A percentile compares a stretch with the other conserved stretches of the same genome.
phyloP scores from a whole-genome alignment of 2,888 invertebrate species.

The Drosophila bunnanda region DNA sequence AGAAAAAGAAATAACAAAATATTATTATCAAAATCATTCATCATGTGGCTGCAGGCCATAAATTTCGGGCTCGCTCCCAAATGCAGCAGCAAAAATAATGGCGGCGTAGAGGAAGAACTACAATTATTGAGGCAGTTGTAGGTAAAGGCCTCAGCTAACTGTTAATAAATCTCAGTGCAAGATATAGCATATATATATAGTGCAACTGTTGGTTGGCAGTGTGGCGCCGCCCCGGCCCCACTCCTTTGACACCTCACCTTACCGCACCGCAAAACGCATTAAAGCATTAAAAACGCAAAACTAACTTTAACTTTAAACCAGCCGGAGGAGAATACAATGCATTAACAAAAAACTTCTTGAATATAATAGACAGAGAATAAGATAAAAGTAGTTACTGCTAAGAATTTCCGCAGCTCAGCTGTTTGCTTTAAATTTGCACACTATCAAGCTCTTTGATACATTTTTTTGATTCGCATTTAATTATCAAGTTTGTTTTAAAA shows the following conservation, averaged over 20 bases:
- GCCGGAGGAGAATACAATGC: conserved; percentile 36
- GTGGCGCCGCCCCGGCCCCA: conserved; percentile 51
- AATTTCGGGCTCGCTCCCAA: conserved; percentile 76
- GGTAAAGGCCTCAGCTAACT: conserved; percentile 68
- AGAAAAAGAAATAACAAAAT: conserved; percentile 74
- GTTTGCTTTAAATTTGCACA: conserved; percentile 41
- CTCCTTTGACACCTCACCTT: not conserved
- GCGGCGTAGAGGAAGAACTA: conserved; percentile 38
- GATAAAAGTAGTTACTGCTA: conserved; percentile 11
- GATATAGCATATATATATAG: too few relatives aligned
- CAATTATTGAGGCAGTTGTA: conserved; percentile 56
- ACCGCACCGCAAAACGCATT: conserved; percentile 20
- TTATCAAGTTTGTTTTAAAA: too few relatives aligned
- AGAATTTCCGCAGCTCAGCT: not conserved
- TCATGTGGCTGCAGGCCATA: conserved; percentile 83
- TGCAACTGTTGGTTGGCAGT: conserved; percentile 38
- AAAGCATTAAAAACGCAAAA: conserved; percentile 17
- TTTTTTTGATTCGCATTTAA: too few relatives aligned
- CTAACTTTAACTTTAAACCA: conserved; percentile 42
- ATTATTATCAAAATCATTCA: conserved; percentile 82
- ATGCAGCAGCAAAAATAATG: conserved; percentile 54
- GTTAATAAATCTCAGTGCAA: conserved; percentile 78
- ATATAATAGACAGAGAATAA: conserved; percentile 11
- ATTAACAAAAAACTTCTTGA: conserved; percentile 43
- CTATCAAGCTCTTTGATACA: conserved; percentile 36